Percentiles rank a stretch among this genome's conserved stretches.
These are phyloP conservation scores for Protobothrops mucrosquamatus DNA, from an alignment of 2,113 vertebrate species.

Conservation along the genomic window DNA sequence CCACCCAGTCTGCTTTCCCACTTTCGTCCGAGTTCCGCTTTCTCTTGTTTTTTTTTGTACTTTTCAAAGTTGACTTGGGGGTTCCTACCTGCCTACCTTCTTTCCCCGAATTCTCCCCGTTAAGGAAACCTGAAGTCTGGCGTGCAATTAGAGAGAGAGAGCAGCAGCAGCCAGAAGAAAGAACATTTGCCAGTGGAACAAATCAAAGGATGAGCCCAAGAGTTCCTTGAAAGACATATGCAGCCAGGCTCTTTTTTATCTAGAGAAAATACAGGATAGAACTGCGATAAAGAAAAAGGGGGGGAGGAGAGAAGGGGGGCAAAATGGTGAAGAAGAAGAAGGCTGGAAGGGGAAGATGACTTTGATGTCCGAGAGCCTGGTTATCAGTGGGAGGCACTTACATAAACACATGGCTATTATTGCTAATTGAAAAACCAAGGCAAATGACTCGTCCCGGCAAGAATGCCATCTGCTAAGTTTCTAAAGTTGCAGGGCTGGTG, in stretches of 20 bases:
- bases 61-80: neutral
- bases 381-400: constrained; percentile 60
- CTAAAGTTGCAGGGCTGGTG: neutral
- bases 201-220: neutral
- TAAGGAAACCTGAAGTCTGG: neutral
- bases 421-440: constrained; percentile 53
- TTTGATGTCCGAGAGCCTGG: constrained; percentile 63
- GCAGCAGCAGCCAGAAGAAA: neutral
- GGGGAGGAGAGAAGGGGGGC: neutral
- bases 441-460: constrained; percentile 39
- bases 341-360: constrained; percentile 33
- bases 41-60: too few relatives aligned
- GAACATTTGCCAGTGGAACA: neutral
- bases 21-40: neutral
- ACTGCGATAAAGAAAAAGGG: constrained; percentile 46
- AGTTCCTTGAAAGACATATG: constrained; percentile 45
- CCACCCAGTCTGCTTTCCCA: neutral
- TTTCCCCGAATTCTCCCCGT: too few relatives aligned
- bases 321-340: constrained; percentile 21
- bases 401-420: constrained; percentile 51
- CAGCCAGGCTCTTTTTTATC: constrained; percentile 19
- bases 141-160: neutral
- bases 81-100: too few relatives aligned
- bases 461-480: constrained; percentile 36
- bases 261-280: constrained; percentile 36